Base-by-base conservation (phyloP, 2,113 vertebrate species). In the human region DNA sequence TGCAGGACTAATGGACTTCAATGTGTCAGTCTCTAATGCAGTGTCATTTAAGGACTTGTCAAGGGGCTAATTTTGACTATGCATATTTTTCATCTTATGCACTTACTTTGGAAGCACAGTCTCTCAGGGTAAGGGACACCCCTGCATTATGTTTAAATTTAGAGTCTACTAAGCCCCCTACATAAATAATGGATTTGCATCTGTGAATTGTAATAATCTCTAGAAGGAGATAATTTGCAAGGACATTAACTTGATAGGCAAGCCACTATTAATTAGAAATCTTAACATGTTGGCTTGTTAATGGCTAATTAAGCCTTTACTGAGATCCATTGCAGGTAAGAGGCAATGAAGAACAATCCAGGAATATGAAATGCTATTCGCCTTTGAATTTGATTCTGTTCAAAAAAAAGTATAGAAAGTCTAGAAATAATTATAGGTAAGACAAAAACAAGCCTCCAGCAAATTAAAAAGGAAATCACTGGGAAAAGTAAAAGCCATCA, bases 221-320 rank as follows among this genome's bases (percentile, higher is more conserved):
- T 95, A 93, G 96, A 84, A 66, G 90, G 94, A 96, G 93, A 97
- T 98, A 98, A 98, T 98, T 98, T 98, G 89, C 55, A 40, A 97
- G 93, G 91, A 98, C 92, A 95, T 98, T 98, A 98, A 96, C 96
- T 98, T 98, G 98, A 98, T 97, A 97, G 87, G 95, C 86, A 98
- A 98, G 98, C 93, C 85, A 96, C 93, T 98, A 97, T 98, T 98
- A 97, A 98, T 98, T 98, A 98, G 97, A 97, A 96, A 95, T 93
- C 94, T 97, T 98, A 97, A 96, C 81, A 72, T 96, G 89, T 96
- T 98, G 95, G 92, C 84, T 98, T 98, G 25, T 98, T 92, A 98
- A 96, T 94, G 90, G 92, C 87, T 98, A 98, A 98, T 98, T 98
- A 98, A 97, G 78, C 48, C 43, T 97, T 78, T 97, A 13, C 43